Evolutionary conservation across 2,113 vertebrate species (phyloP).

Genomic region (Bos indicus): DNA sequence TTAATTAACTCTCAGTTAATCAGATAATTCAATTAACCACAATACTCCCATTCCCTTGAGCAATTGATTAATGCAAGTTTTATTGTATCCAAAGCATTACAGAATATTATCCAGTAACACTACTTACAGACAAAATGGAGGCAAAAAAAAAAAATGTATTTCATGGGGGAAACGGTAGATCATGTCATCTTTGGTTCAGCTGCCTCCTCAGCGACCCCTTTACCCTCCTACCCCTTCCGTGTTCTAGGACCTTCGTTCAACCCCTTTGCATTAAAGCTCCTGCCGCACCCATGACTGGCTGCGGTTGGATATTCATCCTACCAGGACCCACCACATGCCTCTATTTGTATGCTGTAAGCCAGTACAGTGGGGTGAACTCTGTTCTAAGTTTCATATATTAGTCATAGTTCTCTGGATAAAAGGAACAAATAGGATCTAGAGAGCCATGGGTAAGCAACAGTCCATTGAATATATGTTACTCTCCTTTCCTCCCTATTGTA

Average conservation of each 20-base stretch:
- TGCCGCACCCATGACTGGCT: not conserved
- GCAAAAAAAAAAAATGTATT: not conserved
- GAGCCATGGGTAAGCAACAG: not conserved
- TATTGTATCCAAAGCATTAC: constrained; percentile 33
- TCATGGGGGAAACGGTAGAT: not conserved
- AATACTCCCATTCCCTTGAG: constrained; percentile 38
- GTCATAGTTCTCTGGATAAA: not conserved
- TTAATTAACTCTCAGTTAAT: constrained; percentile 73
- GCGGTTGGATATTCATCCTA: too few species aligned
- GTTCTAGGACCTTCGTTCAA: not conserved
- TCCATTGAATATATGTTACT: not conserved
- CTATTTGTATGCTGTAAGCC: fast-evolving
- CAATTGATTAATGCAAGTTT: constrained; percentile 58
- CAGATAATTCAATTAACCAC: constrained; percentile 70
- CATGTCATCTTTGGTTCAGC: not conserved
- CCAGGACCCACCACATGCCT: not conserved
- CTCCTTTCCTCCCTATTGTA: not conserved
- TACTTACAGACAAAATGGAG: not conserved
- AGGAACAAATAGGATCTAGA: not conserved
- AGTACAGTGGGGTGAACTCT: not conserved
- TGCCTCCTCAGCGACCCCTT: not conserved
- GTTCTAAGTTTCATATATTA: not conserved
- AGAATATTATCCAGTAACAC: not conserved
- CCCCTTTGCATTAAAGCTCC: not conserved
- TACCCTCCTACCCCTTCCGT: not conserved